Base-by-base conservation (phyloP, 2,888 invertebrate species). In the Lissonota sp. region DNA sequence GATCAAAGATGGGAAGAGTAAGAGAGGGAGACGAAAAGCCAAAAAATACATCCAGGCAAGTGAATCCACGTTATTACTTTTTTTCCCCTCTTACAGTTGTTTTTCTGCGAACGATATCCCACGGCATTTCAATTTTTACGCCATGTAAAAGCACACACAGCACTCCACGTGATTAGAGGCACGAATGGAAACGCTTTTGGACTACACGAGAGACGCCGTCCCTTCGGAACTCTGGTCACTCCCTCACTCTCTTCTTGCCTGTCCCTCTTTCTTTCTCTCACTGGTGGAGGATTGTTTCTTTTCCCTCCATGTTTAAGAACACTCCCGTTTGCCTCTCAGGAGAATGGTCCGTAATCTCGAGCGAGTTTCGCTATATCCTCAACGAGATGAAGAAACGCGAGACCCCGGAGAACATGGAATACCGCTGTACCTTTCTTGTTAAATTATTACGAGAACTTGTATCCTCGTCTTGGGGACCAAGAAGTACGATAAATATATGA, bases 101-200 rank as follows among this genome's bases (percentile, higher is more conserved):
- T 70, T 26, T 42, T 57, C 46, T 40, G 49, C 46, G 70, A 66
- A 12, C 63, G 57, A 60, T 58, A 71, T 66, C 46, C 57, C 63
- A 7, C 16, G 42, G 14, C 67, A 55, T 75, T 62, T 69, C 58
- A 80, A 80, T 63, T 58, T 46, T 73, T 49, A 57, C 63, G 67
- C 55, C 62, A 53, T 39, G 58, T n/a, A 57, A 6, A 4, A 10
- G 10, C 12, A 39, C 64, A 39, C 58, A 46, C 57, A 42, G 69
- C 70, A 79, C 74, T 74, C 26, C 79, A 40, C 57, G 53, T 74
- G 79, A 79, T 79, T 79, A 74, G 70, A 51, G 16, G 44, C 26
- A 57, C 53, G 63, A 57, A 26, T 79, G 79, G 53, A 71, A 80
- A 80, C 53, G 60, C 60, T 60, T 75, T 80, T 80, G 53, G 37